phyloP scores from a whole-genome alignment of 2,888 invertebrate species.

The Apamea monoglypha region DNA sequence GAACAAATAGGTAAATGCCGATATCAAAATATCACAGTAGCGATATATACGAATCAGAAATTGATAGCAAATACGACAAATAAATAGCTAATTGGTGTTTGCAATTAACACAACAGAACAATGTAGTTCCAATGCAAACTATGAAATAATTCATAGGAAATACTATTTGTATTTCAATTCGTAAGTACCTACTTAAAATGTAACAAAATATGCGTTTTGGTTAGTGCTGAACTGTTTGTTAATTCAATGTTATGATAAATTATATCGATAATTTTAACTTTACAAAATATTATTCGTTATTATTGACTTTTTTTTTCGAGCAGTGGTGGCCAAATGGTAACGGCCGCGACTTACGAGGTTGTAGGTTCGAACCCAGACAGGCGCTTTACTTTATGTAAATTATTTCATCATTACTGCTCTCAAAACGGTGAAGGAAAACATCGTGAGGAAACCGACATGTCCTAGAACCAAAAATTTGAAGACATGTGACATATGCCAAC shows the following conservation, averaged over 20 bases:
- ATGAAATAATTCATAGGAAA: neutral
- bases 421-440: no score
- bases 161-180: neutral
- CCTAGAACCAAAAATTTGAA: no score
- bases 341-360: no score
- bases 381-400: no score
- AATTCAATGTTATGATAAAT: neutral
- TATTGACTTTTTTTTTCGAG: no score
- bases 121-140: neutral
- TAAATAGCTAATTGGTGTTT: neutral
- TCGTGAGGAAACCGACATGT: no score
- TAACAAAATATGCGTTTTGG: neutral
- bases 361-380: no score
- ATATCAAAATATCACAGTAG: neutral
- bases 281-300: neutral
- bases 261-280: neutral
- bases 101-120: conserved; percentile 7
- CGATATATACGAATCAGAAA: neutral
- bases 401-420: no score
- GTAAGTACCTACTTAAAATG: neutral
- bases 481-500: no score
- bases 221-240: neutral
- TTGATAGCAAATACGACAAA: neutral
- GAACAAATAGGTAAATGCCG: neutral
- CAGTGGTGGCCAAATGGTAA: no score